phyloP scores from a whole-genome alignment of 2,797 vertebrate genomes.

The Pseudotriccus pelzelni region DNA sequence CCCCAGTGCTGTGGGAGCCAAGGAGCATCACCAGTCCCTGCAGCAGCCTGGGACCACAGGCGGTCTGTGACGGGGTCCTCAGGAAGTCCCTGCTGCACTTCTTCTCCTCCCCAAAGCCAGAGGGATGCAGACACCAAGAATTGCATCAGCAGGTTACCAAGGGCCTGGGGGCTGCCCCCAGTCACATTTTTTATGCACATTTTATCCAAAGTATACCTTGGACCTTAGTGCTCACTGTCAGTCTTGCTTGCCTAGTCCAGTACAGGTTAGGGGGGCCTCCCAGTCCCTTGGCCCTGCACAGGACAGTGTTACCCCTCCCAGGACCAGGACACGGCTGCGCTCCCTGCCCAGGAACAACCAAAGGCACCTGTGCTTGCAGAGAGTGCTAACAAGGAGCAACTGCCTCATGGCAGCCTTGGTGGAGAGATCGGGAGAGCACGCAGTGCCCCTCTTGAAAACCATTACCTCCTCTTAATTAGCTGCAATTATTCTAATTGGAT shows the following conservation, averaged over 20 bases:
- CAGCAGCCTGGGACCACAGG: not conserved
- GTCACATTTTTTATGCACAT: not conserved
- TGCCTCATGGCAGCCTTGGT: not conserved
- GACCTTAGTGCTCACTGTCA: rapidly evolving
- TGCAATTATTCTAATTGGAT: not conserved
- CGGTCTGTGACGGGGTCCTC: rapidly evolving
- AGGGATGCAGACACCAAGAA: not conserved
- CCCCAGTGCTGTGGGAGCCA: not conserved
- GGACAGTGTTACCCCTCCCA: not conserved
- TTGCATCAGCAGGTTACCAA: not conserved
- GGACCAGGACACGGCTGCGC: rapidly evolving
- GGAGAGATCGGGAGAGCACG: not conserved
- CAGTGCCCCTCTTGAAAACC: not conserved
- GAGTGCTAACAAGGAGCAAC: not conserved
- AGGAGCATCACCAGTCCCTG: rapidly evolving
- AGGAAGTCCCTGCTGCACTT: rapidly evolving
- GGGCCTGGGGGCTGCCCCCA: no score
- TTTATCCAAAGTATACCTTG: not conserved
- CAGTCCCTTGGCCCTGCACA: rapidly evolving
- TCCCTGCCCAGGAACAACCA: not conserved
- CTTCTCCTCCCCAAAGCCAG: not conserved
- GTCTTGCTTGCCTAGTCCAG: not conserved
- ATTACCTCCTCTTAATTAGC: not conserved
- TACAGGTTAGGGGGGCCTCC: not conserved
- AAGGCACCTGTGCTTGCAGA: not conserved